Evolutionary conservation across 2,888 invertebrate species (phyloP).

Genomic region (Thymelicus acteon): DNA sequence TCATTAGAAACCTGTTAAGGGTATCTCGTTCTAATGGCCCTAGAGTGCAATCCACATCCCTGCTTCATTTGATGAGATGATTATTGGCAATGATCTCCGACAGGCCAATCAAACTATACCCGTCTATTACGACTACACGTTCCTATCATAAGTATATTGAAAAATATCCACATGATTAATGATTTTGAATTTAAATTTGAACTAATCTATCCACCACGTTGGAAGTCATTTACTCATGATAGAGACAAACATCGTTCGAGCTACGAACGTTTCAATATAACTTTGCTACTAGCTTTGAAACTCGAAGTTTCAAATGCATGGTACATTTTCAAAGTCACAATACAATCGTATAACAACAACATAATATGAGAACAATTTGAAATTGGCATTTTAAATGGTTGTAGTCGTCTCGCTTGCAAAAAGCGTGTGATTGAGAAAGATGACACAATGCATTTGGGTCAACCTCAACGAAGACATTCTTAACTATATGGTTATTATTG

Average conservation of each 20-base stretch:
- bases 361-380: constrained; percentile 27
- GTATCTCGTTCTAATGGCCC: no score
- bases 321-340: constrained; percentile 16
- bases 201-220: no score
- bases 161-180: no score
- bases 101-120: no score
- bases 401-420: constrained; percentile 15
- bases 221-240: no score
- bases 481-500: constrained; percentile 20
- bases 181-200: no score
- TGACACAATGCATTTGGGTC: constrained; percentile 33
- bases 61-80: no score
- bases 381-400: constrained; percentile 31
- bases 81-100: no score
- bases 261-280: not conserved
- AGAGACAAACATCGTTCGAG: not conserved
- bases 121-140: no score
- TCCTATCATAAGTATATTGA: no score
- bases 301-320: constrained; percentile 11
- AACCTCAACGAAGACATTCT: constrained; percentile 23
- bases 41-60: no score
- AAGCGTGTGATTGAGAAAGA: constrained; percentile 28
- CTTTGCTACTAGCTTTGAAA: not conserved
- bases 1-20: no score
- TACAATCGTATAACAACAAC: constrained; percentile 13